Conservation (phyloP, 2,113 vertebrate species). For the Mormyrus iriodes region DNA sequence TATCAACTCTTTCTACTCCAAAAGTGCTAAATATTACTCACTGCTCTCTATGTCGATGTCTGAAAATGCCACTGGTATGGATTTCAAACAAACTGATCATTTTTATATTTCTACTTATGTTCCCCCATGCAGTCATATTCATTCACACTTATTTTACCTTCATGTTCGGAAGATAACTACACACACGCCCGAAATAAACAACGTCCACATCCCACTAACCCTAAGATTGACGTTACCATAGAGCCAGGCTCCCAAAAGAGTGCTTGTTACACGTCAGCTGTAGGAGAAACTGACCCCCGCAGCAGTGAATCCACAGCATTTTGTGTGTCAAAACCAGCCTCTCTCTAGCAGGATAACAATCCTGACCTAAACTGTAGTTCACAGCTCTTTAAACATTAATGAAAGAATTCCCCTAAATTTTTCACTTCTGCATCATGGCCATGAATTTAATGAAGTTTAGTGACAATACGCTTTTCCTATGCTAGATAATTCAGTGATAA, state of each 20-base stretch:
- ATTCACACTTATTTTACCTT: background rate
- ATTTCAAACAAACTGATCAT: background rate
- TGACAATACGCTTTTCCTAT: background rate
- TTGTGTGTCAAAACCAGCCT: background rate
- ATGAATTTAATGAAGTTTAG: background rate
- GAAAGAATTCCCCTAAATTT: background rate
- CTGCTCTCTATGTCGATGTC: background rate
- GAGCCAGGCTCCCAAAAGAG: background rate
- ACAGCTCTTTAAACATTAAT: background rate
- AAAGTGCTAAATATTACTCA: background rate
- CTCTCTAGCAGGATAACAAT: background rate
- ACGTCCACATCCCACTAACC: background rate
- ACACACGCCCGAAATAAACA: background rate
- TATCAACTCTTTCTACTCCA: background rate
- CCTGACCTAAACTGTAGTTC: background rate
- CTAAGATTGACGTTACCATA: background rate
- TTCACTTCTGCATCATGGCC: background rate
- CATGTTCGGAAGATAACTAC: background rate
- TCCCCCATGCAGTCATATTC: background rate
- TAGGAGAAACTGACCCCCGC: background rate
- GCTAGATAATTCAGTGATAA: background rate
- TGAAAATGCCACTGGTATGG: background rate
- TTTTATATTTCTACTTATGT: background rate
- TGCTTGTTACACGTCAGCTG: background rate
- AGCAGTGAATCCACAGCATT: background rate